Base-by-base conservation (phyloP, 2,888 invertebrate species). In the Digitonthophagus gazella region DNA sequence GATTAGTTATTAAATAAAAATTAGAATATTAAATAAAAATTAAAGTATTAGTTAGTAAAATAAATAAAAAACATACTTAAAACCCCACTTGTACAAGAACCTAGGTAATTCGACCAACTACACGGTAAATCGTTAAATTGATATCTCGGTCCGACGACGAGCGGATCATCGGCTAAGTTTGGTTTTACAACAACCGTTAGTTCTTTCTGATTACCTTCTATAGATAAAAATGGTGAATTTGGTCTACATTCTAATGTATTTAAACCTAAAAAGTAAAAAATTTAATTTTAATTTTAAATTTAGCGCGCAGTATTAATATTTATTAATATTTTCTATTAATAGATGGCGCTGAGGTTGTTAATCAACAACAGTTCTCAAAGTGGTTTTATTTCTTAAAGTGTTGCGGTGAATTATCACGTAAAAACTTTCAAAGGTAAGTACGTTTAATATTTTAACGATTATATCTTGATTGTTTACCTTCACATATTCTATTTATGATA, bases 61-160 rank as follows among this genome's bases (percentile, higher is more conserved):
- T 4, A 16, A 61, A n/a, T 55, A 15, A 15, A 44, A 28, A 8
- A 11, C 85, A 82, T 85, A 93, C 93, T 82, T 72, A 91, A 78
- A 55, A 96, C 86, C 58, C 96, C 96, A 77, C 92, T 92, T 11
- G 89, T 87, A 73, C 91, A 86, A 19, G 78, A 77, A 0, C 90
- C 90, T 64, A 93, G 80, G 73, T 83, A 78, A 65, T 89, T 88
- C 0, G 89, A 88, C 80, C 86, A 86, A 66, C 82, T 82, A 71
- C 90, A 84, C 71, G 85, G 85, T 57, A 95, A 82, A 80, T 95
- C 94, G 18, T 87, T 79, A 0, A 83, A 78, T 76, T 90, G 86
- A 80, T 93, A 95, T 70, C 92, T 84, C 0, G 92, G 91, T 0
- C 96, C 96, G 70, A 90, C 88, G 2, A 92, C 90, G 57, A 92